Conservation (phyloP, 92 coral and sea anemone genomes). For the Scolanthus callimorphus region DNA sequence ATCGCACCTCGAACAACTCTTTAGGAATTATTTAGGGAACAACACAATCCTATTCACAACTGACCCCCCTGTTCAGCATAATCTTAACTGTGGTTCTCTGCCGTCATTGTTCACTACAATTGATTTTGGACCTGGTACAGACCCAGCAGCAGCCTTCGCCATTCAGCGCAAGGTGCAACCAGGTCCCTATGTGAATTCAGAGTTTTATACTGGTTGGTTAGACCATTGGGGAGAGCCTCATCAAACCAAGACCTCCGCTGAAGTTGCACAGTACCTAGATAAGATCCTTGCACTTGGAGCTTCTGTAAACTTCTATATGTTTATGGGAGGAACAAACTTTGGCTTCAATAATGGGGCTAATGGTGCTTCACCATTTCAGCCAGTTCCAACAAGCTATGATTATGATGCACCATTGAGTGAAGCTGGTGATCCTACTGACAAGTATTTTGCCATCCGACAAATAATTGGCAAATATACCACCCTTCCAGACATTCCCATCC, state of each 20-base stretch:
- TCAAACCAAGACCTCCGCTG: conserved; percentile 33
- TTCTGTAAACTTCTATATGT: conserved; percentile 93
- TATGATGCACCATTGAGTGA: conserved; percentile 92
- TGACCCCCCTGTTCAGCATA: conserved; percentile 30
- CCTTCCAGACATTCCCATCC: conserved; percentile 68
- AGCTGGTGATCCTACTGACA: conserved; percentile 85
- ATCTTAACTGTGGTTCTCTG: conserved; percentile 68
- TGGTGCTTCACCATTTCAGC: conserved; percentile 34
- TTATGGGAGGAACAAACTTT: conserved; percentile 89
- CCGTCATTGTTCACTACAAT: conserved; percentile 83
- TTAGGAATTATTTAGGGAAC: conserved; percentile 73
- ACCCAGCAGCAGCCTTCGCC: conserved; percentile 57
- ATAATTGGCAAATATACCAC: conserved; percentile 61
- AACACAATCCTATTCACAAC: conserved; percentile 83
- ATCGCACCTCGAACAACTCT: conserved; percentile 65
- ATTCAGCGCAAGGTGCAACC: conserved; percentile 63
- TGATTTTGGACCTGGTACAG: conserved; percentile 78
- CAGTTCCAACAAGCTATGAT: conserved; percentile 89
- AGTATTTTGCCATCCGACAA: conserved; percentile 60
- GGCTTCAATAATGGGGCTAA: conserved; percentile 83
- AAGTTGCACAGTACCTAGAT: conserved; percentile 65
- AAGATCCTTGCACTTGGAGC: conserved; percentile 80
- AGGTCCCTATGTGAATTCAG: conserved; percentile 89
- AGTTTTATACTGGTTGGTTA: conserved; percentile 94
- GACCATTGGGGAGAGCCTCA: conserved; percentile 90